Percentiles rank a stretch among this genome's conserved stretches.
Evolutionary conservation across 2,888 invertebrate species (phyloP).

Genomic region (Dilophus febrilis): DNA sequence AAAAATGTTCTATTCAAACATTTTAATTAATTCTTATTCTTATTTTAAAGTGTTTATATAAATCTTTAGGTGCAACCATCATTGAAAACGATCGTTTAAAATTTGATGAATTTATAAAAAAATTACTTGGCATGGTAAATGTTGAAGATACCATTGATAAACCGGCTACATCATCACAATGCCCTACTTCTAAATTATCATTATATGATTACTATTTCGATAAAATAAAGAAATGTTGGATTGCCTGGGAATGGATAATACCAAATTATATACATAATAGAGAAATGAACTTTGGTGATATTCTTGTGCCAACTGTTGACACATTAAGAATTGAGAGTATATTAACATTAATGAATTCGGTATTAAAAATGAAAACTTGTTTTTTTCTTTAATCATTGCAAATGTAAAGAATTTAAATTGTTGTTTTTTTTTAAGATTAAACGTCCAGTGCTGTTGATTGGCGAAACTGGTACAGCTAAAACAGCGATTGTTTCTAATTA

Average conservation of each 20-base stretch:
- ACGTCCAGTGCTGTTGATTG: constrained; percentile 67
- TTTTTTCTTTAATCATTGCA: neutral
- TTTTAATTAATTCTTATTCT: neutral
- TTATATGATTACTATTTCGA: constrained; percentile 74
- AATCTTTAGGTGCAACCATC: constrained; percentile 68
- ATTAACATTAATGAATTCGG: constrained; percentile 57
- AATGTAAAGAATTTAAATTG: constrained; percentile 6
- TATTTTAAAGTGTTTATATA: constrained; percentile 48
- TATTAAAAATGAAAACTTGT: constrained; percentile 24
- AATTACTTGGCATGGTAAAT: constrained; percentile 43
- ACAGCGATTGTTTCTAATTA: constrained; percentile 77
- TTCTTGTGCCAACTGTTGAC: constrained; percentile 80
- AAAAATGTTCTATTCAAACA: no score
- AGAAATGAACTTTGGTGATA: constrained; percentile 54
- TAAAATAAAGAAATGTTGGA: constrained; percentile 48
- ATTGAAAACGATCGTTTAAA: constrained; percentile 46
- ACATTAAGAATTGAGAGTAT: constrained; percentile 67
- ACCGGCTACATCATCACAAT: constrained; percentile 48
- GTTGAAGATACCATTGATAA: constrained; percentile 46
- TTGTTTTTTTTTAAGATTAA: constrained; percentile 33
- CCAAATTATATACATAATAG: constrained; percentile 59
- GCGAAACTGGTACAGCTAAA: constrained; percentile 86
- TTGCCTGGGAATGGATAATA: constrained; percentile 71
- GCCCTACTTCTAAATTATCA: constrained; percentile 52
- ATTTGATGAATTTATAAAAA: constrained; percentile 69